Evolutionary conservation across 2,113 vertebrate species (phyloP).

Genomic region (Phaethon lepturus): DNA sequence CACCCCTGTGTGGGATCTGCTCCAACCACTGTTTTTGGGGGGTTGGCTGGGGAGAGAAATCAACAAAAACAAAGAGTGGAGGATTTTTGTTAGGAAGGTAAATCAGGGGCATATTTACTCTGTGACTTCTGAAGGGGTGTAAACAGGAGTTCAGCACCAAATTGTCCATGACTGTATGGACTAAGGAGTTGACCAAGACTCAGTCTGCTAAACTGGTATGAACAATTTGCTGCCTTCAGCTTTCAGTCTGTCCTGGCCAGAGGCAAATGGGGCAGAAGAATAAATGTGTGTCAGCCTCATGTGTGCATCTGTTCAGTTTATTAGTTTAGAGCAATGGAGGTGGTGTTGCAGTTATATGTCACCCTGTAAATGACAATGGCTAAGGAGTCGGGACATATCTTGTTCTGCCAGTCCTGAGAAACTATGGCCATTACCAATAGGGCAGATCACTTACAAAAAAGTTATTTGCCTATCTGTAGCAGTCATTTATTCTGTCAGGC

Average conservation of each 20-base stretch:
- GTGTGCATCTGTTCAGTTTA: not conserved
- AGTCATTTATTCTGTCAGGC: not conserved
- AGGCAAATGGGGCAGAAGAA: not conserved
- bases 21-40: not conserved
- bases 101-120: not conserved
- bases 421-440: not conserved
- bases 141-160: not conserved
- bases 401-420: not conserved
- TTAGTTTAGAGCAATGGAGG: not conserved
- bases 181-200: not conserved
- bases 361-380: not conserved
- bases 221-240: not conserved
- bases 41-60: not conserved
- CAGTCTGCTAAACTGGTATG: not conserved
- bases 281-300: not conserved
- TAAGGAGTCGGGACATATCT: not conserved
- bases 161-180: not conserved
- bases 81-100: not conserved
- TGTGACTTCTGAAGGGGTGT: not conserved
- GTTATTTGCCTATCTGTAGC: not conserved
- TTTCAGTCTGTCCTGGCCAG: not conserved
- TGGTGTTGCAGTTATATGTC: not conserved
- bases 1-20: not conserved
- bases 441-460: not conserved
- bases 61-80: not conserved